These are phyloP conservation scores for Ips nitidus DNA, from an alignment of 1,140 invertebrate genomes.

Conservation along the genomic window DNA sequence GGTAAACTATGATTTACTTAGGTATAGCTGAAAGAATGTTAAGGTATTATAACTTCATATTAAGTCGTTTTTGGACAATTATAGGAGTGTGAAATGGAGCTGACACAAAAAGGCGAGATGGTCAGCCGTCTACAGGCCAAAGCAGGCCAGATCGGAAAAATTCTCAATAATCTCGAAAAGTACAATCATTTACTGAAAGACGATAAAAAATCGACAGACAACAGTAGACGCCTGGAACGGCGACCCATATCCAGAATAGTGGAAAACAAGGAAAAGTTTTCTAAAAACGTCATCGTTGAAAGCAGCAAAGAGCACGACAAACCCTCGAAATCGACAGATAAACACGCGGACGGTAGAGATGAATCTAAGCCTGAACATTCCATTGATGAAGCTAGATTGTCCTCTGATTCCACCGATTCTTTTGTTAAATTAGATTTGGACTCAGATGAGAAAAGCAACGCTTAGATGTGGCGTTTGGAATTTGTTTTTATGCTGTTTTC, in stretches of 20 bases:
- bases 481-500: conserved; percentile 3
- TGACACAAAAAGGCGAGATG: conserved; percentile 89
- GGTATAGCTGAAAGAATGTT: too few relatives aligned
- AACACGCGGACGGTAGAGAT: conserved; percentile 12
- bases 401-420: conserved; percentile 44
- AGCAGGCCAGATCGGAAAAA: conserved; percentile 86
- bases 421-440: conserved; percentile 46
- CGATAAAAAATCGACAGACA: conserved; percentile 40
- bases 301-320: conserved; percentile 12
- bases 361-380: conserved; percentile 8
- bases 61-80: conserved; percentile 28
- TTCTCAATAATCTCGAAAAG: conserved; percentile 86
- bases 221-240: conserved; percentile 30
- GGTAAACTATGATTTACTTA: too few relatives aligned
- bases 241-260: conserved; percentile 20
- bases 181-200: conserved; percentile 73
- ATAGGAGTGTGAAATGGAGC: conserved; percentile 90
- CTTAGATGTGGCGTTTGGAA: conserved; percentile 16
- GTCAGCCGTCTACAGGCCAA: conserved; percentile 86
- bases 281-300: conserved; percentile 21
- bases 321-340: conserved; percentile 7
- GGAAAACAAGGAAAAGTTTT: conserved; percentile 34
- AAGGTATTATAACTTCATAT: too few relatives aligned
- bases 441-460: conserved; percentile 29
- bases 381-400: conserved; percentile 27